Evolutionary conservation across 1,140 invertebrate genomes (phyloP), one percentile per base, ranked within the genome.

Genomic region (Pseudomyrmex sp.): DNA sequence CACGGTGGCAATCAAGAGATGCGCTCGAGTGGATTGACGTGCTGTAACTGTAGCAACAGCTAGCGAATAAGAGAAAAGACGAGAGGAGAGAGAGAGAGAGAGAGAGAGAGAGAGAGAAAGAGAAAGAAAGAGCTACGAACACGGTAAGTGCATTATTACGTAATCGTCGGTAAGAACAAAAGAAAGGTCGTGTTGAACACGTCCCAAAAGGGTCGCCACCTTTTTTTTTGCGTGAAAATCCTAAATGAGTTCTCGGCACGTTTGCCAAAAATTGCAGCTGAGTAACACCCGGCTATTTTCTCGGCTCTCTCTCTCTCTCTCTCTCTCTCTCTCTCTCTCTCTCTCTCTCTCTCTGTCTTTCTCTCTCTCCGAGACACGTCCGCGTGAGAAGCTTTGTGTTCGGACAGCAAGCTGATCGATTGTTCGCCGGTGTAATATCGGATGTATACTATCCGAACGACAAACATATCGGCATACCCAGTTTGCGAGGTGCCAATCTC

Each of bases 401-500:
- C 13, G 13, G 26, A 46, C 63, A 44, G 23, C 23, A 26, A 76
- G 62, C n/a, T 80, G 76, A 70, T 70, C 54, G 76, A 70, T 70
- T 70, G 63, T 69, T 68, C 54, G n/a, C n/a, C 68, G 52, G 15
- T 70, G 66, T 72, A 80, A 80, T 72, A 72, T 80, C 66, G 56
- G 44, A 8, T 50, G n/a, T 72, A 35, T 61, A 50, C 54, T 76
- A 76, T 76, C 61, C 48, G 48, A 66, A 76, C 61, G 26, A 52
- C 74, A 80, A 80, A 80, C 54, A 68, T 72, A 80, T 80, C 44
- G 44, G 35, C 15, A 69, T 58, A 9, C 44, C 59, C 65, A 35
- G 18, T 69, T 69, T 70, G 54, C 18, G 48, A 79, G 15, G 18
- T 59, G 65, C 44, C 66, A 48, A 59, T 80, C 76, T 72, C 15